phyloP scores from a whole-genome alignment of 2,113 vertebrate genomes.

The Sphyrna mokarran region DNA sequence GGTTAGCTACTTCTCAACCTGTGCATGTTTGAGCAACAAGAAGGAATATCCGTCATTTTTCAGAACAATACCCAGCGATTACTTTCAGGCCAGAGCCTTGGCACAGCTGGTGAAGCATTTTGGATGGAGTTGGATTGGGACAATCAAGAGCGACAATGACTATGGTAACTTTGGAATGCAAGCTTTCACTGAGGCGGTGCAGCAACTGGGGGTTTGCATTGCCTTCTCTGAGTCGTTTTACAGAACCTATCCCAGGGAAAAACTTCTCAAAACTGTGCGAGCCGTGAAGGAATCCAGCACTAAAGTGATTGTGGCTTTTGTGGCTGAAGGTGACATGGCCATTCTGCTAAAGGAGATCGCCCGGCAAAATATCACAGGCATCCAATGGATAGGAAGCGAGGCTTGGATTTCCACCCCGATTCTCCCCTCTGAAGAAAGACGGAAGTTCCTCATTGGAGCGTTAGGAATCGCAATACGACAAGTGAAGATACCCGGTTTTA shows the following conservation, averaged over 20 bases:
- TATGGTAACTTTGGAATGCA: conserved; percentile 41
- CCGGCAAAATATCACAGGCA: not conserved
- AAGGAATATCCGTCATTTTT: conserved; percentile 62
- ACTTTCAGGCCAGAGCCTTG: conserved; percentile 60
- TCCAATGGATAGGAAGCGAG: not conserved
- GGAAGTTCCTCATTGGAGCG: not conserved
- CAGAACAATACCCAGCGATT: conserved; percentile 65
- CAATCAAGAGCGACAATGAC: conserved; percentile 39
- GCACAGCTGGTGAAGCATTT: conserved; percentile 40
- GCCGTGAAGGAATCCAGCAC: not conserved
- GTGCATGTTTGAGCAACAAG: conserved; percentile 61
- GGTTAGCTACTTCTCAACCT: conserved; percentile 67
- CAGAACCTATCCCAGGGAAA: not conserved
- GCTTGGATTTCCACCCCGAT: not conserved
- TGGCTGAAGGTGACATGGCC: not conserved
- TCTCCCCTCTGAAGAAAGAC: not conserved
- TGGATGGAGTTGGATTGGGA: conserved; percentile 40
- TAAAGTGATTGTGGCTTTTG: not conserved
- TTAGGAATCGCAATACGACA: not conserved
- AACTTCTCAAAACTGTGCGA: not conserved
- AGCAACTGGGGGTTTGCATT: not conserved
- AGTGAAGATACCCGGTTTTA: not conserved
- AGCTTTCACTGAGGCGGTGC: conserved; percentile 34
- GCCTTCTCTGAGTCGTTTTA: not conserved
- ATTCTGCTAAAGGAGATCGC: not conserved